These are phyloP conservation scores for Geopemphigus sp. DNA, from an alignment of 1,140 invertebrate genomes.

Conservation along the genomic window DNA sequence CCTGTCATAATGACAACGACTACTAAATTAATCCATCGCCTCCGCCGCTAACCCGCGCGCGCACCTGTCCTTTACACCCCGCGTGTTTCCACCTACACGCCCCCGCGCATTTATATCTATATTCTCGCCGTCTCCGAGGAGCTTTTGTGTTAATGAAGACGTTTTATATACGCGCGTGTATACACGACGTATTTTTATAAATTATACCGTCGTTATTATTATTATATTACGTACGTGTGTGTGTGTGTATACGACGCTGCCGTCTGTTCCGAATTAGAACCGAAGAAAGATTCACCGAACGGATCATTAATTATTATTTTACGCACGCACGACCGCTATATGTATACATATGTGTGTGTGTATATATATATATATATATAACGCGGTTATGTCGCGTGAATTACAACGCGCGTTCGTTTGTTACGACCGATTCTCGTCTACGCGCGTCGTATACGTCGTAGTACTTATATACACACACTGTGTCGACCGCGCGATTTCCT, in stretches of 20 bases:
- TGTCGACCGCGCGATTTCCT: no score
- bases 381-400: conserved; percentile 8
- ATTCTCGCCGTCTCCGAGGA: not conserved
- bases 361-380: not conserved
- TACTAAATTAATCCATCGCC: conserved; percentile 44
- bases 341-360: no score
- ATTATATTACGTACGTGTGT: not conserved
- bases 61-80: no score
- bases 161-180: no score
- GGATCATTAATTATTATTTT: conserved; percentile 49
- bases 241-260: not conserved
- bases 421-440: no score
- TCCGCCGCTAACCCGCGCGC: not conserved
- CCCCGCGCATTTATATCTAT: not conserved
- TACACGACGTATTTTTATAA: no score
- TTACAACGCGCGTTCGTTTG: not conserved
- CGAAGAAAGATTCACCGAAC: conserved; percentile 33
- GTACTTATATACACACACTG: no score
- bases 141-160: no score
- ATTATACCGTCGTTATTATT: not conserved
- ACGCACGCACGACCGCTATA: conserved; percentile 35
- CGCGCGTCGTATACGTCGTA: no score
- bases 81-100: no score
- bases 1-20: conserved; percentile 44
- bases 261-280: conserved; percentile 39